These are phyloP conservation scores for Larimichthys polyactis DNA, from an alignment of 2,113 vertebrate species.

Conservation along the genomic window DNA sequence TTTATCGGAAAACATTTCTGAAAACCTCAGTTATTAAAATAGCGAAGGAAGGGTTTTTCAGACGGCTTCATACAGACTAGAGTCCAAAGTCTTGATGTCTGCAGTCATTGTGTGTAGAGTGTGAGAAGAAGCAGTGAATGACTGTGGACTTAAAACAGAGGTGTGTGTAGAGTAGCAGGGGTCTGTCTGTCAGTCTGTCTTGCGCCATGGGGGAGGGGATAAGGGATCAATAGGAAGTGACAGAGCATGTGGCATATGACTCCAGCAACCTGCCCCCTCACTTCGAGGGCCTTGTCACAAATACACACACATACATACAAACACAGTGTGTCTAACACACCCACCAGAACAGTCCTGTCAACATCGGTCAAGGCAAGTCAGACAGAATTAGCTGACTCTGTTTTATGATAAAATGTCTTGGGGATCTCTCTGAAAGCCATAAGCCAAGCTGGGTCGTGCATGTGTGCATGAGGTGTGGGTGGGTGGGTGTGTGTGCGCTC, in stretches of 20 bases:
- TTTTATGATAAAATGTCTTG: constrained; percentile 61
- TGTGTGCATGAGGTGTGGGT: constrained; percentile 27
- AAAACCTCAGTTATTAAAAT: constrained; percentile 3
- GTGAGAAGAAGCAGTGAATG: constrained; percentile 5
- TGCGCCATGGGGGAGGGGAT: constrained; percentile 63
- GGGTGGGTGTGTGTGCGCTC: constrained; percentile 43
- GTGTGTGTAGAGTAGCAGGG: constrained; percentile 53
- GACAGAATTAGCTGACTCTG: constrained; percentile 47
- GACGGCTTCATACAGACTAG: neutral
- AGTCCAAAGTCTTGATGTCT: neutral
- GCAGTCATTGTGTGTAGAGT: constrained; percentile 15
- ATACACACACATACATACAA: neutral
- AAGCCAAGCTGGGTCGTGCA: constrained; percentile 44
- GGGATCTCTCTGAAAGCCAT: constrained; percentile 30
- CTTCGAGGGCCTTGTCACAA: constrained; percentile 19
- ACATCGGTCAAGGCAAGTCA: constrained; percentile 37
- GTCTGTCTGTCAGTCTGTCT: constrained; percentile 67
- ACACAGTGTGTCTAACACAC: constrained; percentile 3
- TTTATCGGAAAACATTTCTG: neutral
- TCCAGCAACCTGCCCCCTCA: constrained; percentile 61
- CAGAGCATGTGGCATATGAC: constrained; percentile 74
- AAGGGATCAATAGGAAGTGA: constrained; percentile 77
- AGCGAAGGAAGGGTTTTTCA: neutral
- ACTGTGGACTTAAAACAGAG: constrained; percentile 45
- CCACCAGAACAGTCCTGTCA: constrained; percentile 41